Evolutionary conservation across 1,140 invertebrate genomes (phyloP).

Genomic region (Drosophila kohkoa): DNA sequence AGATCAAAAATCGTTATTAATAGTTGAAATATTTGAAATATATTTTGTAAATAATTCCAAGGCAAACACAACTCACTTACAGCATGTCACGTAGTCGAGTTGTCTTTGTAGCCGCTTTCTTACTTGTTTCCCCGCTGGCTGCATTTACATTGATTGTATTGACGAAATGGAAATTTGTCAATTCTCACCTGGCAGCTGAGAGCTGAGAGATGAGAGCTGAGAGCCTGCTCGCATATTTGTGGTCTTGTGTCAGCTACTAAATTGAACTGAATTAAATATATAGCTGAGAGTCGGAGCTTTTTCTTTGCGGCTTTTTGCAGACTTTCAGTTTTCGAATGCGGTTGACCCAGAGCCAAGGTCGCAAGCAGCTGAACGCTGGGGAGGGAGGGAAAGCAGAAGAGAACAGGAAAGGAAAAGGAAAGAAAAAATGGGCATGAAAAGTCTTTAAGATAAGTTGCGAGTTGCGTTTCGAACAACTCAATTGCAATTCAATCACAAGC

Average conservation of each 20-base stretch:
- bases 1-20: no score
- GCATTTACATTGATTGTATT: conserved; percentile 70
- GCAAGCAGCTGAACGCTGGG: conserved; percentile 22
- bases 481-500: conserved; percentile 13
- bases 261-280: conserved; percentile 2
- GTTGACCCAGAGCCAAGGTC: conserved; percentile 38
- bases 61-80: background rate
- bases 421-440: conserved; percentile 39
- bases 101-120: background rate
- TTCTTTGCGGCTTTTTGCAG: conserved; percentile 42
- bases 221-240: conserved; percentile 48
- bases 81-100: background rate
- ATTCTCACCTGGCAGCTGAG: conserved; percentile 69
- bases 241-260: conserved; percentile 40
- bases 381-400: conserved; percentile 14
- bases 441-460: conserved; percentile 71
- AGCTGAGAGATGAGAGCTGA: background rate
- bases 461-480: background rate
- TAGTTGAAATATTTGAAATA: no score
- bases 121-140: conserved; percentile 28
- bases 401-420: background rate
- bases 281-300: conserved; percentile 24
- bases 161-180: conserved; percentile 82
- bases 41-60: no score
- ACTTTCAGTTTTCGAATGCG: conserved; percentile 71